Evolutionary conservation across 2,797 vertebrate genomes (phyloP).

Genomic region (Serranus cabrilla): DNA sequence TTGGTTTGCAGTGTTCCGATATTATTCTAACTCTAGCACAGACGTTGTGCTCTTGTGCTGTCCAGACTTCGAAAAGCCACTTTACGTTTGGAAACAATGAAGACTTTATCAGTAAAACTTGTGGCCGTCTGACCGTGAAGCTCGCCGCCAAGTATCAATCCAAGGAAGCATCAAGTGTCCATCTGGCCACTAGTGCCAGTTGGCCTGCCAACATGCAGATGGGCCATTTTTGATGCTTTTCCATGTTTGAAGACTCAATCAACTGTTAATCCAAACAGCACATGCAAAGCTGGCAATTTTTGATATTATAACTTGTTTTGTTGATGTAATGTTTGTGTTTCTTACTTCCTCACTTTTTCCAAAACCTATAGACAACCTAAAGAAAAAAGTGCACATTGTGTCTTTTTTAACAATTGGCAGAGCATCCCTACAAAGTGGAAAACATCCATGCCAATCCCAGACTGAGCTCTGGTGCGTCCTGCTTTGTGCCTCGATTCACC

Average conservation of each 20-base stretch:
- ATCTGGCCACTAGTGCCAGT: slow-evolving; percentile 56
- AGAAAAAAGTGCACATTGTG: background rate
- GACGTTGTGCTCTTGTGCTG: slow-evolving; percentile 27
- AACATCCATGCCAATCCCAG: slow-evolving; percentile 7
- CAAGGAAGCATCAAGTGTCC: slow-evolving; percentile 63
- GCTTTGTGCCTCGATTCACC: background rate
- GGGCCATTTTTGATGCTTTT: slow-evolving; percentile 28
- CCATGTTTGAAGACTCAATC: slow-evolving; percentile 29
- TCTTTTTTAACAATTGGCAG: slow-evolving; percentile 3
- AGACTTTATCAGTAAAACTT: slow-evolving; percentile 42
- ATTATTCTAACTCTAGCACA: slow-evolving; percentile 11
- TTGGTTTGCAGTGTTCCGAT: background rate
- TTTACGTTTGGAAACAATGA: slow-evolving; percentile 55
- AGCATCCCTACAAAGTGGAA: background rate
- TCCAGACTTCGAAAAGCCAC: slow-evolving; percentile 44
- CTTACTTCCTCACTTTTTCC: background rate
- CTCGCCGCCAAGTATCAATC: slow-evolving; percentile 61
- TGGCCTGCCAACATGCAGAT: slow-evolving; percentile 48
- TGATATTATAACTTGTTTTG: background rate
- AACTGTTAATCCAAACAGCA: background rate
- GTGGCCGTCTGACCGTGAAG: slow-evolving; percentile 13
- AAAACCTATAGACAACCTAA: background rate
- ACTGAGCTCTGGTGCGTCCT: slow-evolving; percentile 5
- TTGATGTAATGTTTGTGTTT: background rate
- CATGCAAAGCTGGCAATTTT: background rate